Conservation (phyloP, 2,113 vertebrate species). For the Rissa tridactyla region DNA sequence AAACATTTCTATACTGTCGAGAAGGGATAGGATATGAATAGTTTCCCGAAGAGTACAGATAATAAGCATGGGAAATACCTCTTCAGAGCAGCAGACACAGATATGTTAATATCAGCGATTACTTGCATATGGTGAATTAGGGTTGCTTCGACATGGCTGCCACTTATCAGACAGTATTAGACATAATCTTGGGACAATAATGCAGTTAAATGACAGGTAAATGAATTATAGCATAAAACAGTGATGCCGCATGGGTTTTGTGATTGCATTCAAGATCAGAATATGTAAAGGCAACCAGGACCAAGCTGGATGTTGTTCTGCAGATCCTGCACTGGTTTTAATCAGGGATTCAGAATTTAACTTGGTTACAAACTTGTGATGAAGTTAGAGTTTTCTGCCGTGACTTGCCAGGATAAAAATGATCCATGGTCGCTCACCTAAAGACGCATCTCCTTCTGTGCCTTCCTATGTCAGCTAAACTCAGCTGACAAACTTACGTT, state of each 20-base stretch:
- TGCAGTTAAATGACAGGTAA: constrained; percentile 28
- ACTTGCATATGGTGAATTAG: constrained; percentile 44
- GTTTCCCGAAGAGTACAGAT: neutral
- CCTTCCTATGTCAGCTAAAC: neutral
- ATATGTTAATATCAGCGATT: constrained; percentile 49
- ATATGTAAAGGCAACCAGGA: constrained; percentile 28
- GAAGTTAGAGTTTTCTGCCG: neutral
- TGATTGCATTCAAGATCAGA: neutral
- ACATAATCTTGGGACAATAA: constrained; percentile 39
- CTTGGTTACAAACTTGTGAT: neutral
- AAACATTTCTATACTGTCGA: neutral
- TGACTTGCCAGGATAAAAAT: neutral
- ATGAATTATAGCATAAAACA: constrained; percentile 30
- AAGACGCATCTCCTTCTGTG: neutral
- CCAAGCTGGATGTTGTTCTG: neutral
- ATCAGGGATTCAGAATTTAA: neutral
- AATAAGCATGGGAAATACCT: constrained; percentile 17
- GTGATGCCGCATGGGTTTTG: constrained; percentile 10
- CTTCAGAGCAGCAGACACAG: neutral
- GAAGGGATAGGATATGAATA: neutral
- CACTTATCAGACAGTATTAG: constrained; percentile 38
- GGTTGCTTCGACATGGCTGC: constrained; percentile 45
- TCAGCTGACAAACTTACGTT: fast-evolving
- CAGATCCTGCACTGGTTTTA: neutral
- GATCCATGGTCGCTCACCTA: neutral